Base-by-base conservation (phyloP, 1,140 invertebrate genomes). In the Belonocnema kinseyi region DNA sequence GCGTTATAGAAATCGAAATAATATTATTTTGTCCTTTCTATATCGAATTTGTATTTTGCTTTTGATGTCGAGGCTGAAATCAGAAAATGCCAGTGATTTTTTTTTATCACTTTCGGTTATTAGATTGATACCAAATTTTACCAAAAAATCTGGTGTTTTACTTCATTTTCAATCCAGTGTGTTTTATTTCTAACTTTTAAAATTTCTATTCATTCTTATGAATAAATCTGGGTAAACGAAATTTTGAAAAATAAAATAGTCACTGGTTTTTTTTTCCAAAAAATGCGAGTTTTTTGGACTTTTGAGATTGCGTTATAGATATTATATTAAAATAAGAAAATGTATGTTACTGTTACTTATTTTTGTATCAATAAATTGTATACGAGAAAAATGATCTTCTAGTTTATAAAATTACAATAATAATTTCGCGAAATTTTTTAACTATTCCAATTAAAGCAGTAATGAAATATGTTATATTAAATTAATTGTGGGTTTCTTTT, bases 301-400 rank as follows among this genome's bases (percentile, higher is more conserved):
- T 66, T 66, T 46, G 61, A 66, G 26, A 21, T 66, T 66, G 6
- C 26, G 26, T 66, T n/a, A 16, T 46, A 46, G 40, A 46, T 46
- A 46, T 33, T 40, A 66, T 66, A 14, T 16, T 16, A 40, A n/a
- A 40, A 66, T 66, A 66, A 33, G 12, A 46, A 66, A 66, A 40
- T 66, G 61, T 66, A 66, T 33, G 72, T 73, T 73, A 73, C 51
- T 73, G 51, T 73, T 54, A 52, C 21, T 40, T 74, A 74, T 50
- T 74, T 74, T 74, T 74, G n/a, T 72, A 72, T 72, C n/a, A 72
- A 72, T 72, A 72, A 58, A 74, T 21, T 26, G 75, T 16, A 40
- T 76, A 77, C 58, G 70, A 75, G 77, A 12, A 51, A 58, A 2
- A 73, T 11, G 50, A 17, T 33, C 46, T 19, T 53, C 12, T 77